Percentiles rank a stretch among this genome's conserved stretches.
Conservation (phyloP, 2,113 vertebrate genomes). For the Malurus alboscapulatus region DNA sequence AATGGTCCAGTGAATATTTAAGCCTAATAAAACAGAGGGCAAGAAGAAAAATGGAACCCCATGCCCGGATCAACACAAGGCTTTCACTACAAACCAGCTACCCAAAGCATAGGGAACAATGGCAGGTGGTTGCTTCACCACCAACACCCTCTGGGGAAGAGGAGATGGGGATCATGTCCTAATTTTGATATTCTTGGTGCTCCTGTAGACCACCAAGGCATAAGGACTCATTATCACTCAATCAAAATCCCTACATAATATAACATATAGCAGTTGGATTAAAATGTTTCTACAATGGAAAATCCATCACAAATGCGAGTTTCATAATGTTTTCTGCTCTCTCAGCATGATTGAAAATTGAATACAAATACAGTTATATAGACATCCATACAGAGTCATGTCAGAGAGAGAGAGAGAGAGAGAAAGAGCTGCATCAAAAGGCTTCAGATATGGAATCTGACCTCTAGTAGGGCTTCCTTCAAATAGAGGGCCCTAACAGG, state of each 20-base stretch:
- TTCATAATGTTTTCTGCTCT: neutral
- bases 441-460: neutral
- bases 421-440: neutral
- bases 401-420: neutral
- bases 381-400: neutral
- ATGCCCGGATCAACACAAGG: neutral
- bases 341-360: neutral
- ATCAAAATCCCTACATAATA: neutral
- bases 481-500: neutral
- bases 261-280: neutral
- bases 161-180: neutral
- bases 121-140: neutral
- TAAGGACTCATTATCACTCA: neutral
- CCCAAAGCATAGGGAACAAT: neutral
- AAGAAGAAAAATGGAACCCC: neutral
- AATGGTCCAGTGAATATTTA: neutral
- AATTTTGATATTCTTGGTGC: neutral
- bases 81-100: neutral
- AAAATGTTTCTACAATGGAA: neutral
- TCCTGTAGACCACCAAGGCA: neutral
- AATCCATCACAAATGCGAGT: neutral
- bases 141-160: neutral
- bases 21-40: neutral
- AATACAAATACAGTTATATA: neutral
- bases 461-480: neutral